A percentile compares a stretch with the other conserved stretches of the same genome.
Evolutionary conservation across 2,113 vertebrate species (phyloP).

Genomic region (Regulus satrapa): DNA sequence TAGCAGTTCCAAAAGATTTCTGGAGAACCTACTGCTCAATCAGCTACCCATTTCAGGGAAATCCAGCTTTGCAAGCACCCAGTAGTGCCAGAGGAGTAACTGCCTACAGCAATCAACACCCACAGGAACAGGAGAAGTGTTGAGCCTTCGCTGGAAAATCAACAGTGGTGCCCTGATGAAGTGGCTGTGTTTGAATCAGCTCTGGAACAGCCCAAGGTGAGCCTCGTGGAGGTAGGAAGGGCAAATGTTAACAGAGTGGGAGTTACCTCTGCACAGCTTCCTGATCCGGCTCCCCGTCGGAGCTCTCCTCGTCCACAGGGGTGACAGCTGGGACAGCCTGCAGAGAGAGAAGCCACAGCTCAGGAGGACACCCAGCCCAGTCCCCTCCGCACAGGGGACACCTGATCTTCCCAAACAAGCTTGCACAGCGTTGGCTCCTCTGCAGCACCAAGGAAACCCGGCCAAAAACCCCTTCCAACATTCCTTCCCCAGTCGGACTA

Average conservation of each 20-base stretch:
- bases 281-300: conserved; percentile 94
- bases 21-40: background rate
- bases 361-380: background rate
- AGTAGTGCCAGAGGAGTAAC: background rate
- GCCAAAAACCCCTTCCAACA: background rate
- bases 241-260: conserved; percentile 45
- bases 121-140: background rate
- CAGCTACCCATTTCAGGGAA: background rate
- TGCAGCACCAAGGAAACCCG: background rate
- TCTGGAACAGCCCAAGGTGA: background rate
- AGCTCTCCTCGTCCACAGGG: conserved; percentile 97
- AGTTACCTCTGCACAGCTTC: conserved; percentile 98
- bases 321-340: conserved; percentile 90
- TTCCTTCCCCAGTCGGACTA: background rate
- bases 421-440: background rate
- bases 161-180: background rate
- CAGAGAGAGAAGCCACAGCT: background rate
- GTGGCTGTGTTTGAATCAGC: background rate
- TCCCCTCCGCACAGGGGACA: fast-evolving
- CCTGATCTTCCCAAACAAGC: background rate
- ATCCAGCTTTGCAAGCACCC: background rate
- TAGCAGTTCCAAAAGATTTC: background rate
- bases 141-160: background rate
- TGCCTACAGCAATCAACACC: background rate
- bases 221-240: conserved; percentile 34